phyloP scores from a whole-genome alignment of 2,888 invertebrate genomes.

The Macrosoma leucophasiata region DNA sequence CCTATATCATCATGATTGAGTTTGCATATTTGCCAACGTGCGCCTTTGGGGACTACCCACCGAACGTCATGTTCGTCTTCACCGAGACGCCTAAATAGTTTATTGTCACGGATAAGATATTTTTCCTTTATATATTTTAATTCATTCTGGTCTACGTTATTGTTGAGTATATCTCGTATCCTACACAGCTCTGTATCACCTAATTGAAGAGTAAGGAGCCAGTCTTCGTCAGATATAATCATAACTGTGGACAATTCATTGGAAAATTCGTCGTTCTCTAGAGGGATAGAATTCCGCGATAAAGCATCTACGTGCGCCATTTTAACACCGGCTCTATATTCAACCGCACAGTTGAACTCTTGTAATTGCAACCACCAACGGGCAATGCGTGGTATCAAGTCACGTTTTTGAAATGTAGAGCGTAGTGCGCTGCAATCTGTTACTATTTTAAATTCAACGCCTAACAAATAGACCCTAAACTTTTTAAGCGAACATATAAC shows the following conservation, averaged over 20 bases:
- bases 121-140: too few relatives aligned
- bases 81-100: slow-evolving; percentile 16
- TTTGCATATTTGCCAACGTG: slow-evolving; percentile 32
- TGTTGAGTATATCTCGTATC: too few relatives aligned
- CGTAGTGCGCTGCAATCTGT: slow-evolving; percentile 34
- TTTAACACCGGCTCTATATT: slow-evolving; percentile 30
- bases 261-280: too few relatives aligned
- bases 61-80: slow-evolving; percentile 13
- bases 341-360: slow-evolving; percentile 33
- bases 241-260: neutral
- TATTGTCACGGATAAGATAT: too few relatives aligned
- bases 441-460: slow-evolving; percentile 20
- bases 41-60: slow-evolving; percentile 35
- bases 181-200: too few relatives aligned
- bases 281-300: slow-evolving; percentile 19
- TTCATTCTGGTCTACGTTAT: too few relatives aligned
- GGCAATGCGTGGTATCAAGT: slow-evolving; percentile 32
- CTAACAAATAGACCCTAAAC: slow-evolving; percentile 31
- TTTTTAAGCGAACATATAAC: slow-evolving; percentile 30
- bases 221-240: too few relatives aligned
- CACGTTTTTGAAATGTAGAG: slow-evolving; percentile 30
- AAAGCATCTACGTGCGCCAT: slow-evolving; percentile 36
- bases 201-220: too few relatives aligned
- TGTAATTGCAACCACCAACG: slow-evolving; percentile 34
- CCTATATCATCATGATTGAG: slow-evolving; percentile 41